These are phyloP conservation scores for Neoaliturus tenellus DNA, from an alignment of 2,888 invertebrate genomes.

Conservation along the genomic window DNA sequence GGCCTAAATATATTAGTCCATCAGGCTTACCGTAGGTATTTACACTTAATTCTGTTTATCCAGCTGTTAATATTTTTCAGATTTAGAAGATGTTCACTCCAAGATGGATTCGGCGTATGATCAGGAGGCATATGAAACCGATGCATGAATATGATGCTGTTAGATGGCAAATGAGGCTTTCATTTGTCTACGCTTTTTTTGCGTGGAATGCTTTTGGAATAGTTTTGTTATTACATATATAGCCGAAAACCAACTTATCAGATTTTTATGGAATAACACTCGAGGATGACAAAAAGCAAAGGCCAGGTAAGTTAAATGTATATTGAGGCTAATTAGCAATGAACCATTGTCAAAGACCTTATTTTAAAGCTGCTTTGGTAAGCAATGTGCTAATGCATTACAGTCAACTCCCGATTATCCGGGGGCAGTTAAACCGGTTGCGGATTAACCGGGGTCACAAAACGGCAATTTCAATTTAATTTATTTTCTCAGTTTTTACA, in stretches of 20 bases:
- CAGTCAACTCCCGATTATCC: too few relatives aligned
- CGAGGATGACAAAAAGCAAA: background rate
- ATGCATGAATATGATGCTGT: constrained; percentile 14
- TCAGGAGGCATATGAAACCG: constrained; percentile 2
- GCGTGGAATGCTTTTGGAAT: constrained; percentile 11
- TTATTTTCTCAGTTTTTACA: too few relatives aligned
- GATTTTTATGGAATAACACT: background rate
- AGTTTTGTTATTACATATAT: background rate
- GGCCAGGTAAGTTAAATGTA: constrained; percentile 76
- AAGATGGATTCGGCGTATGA: background rate
- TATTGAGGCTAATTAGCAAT: constrained; percentile 89
- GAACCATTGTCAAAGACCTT: constrained; percentile 87
- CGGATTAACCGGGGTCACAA: too few relatives aligned
- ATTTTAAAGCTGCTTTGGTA: too few relatives aligned
- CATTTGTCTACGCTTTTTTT: constrained; percentile 28
- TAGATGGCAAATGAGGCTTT: background rate
- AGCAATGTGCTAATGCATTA: too few relatives aligned
- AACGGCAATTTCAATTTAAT: too few relatives aligned
- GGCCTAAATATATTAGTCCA: too few relatives aligned
- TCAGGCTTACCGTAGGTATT: too few relatives aligned
- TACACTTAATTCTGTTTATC: too few relatives aligned
- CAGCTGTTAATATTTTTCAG: too few relatives aligned
- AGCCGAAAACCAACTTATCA: background rate
- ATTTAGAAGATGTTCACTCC: constrained; percentile 5
- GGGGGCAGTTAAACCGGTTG: too few relatives aligned